These are phyloP conservation scores for Zosterops pallidus DNA, from an alignment of 2,113 vertebrate genomes.

Conservation along the genomic window DNA sequence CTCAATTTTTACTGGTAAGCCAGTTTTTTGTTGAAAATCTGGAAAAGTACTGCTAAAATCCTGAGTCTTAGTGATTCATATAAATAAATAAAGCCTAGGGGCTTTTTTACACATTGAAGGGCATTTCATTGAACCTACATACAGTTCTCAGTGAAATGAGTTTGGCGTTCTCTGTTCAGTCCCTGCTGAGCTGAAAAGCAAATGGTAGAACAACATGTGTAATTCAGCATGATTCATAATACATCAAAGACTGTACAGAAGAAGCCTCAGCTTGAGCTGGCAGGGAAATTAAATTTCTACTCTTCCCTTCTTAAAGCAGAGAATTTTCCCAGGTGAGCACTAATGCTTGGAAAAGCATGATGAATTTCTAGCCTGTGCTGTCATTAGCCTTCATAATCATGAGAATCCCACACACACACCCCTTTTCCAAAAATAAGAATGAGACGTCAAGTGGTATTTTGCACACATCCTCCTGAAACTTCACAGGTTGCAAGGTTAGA, in stretches of 20 bases:
- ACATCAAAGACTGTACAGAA: constrained; percentile 21
- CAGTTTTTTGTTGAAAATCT: background rate
- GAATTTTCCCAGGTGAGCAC: background rate
- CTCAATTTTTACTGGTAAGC: background rate
- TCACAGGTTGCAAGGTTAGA: background rate
- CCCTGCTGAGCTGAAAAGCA: constrained; percentile 18
- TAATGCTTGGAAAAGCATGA: background rate
- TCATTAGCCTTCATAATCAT: constrained; percentile 7
- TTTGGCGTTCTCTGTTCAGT: background rate
- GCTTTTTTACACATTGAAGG: background rate
- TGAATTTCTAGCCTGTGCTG: background rate
- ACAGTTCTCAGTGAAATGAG: background rate
- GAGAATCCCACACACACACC: background rate
- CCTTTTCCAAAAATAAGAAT: background rate
- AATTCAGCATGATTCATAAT: constrained; percentile 31
- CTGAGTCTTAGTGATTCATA: background rate
- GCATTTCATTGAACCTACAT: background rate
- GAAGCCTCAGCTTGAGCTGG: background rate
- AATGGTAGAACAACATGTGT: constrained; percentile 17
- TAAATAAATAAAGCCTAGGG: background rate
- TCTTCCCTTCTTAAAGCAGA: background rate
- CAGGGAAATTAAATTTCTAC: background rate
- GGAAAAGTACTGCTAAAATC: background rate
- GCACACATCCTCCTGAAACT: background rate
- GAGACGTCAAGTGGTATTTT: background rate